A percentile compares a stretch with the other conserved stretches of the same genome.
These are phyloP conservation scores for Mesitornis unicolor DNA, from an alignment of 2,113 vertebrate genomes.

Conservation along the genomic window DNA sequence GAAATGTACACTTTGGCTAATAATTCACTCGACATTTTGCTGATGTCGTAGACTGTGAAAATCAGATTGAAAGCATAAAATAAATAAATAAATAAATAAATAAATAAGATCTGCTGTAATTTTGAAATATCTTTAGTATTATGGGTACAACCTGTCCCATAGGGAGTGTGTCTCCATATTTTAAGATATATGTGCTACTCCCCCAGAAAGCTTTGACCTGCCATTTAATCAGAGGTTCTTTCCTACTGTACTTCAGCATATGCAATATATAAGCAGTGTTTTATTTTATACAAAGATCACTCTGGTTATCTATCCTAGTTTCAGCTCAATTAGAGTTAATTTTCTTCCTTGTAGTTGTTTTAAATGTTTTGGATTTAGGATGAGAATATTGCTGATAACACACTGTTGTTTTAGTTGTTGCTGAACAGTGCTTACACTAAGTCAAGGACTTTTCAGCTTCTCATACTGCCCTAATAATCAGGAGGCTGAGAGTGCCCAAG, in stretches of 20 bases:
- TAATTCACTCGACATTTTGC: not conserved
- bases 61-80: not conserved
- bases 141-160: not conserved
- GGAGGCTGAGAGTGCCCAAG: too few species aligned
- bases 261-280: not conserved
- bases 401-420: too few species aligned
- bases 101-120: fast-evolving
- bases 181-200: not conserved
- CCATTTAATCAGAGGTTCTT: not conserved
- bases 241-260: not conserved
- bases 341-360: not conserved
- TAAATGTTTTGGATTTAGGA: not conserved
- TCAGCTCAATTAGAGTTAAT: too few species aligned
- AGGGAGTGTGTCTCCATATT: not conserved
- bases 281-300: not conserved
- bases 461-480: too few species aligned
- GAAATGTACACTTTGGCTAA: not conserved
- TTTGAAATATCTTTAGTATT: not conserved
- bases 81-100: not conserved
- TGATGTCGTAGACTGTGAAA: not conserved
- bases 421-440: too few species aligned
- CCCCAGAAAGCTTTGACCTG: not conserved
- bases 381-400: too few species aligned
- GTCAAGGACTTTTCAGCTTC: too few species aligned
- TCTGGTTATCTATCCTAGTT: too few species aligned